Conservation (phyloP, 1,140 invertebrate genomes). For the Holotrichia oblita region DNA sequence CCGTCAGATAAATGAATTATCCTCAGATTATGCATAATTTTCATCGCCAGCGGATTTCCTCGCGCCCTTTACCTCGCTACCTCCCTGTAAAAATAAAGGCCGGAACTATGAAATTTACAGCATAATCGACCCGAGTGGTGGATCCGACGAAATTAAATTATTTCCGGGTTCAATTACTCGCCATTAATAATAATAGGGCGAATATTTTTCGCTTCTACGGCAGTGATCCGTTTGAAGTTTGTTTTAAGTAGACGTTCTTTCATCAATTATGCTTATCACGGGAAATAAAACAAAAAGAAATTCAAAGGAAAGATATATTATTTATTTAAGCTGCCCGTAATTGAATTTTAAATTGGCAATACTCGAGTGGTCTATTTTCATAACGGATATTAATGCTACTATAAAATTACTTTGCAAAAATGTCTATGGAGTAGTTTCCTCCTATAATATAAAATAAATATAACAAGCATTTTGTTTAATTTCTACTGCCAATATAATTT, state of each 20-base stretch:
- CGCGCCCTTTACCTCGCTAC: neutral
- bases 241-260: neutral
- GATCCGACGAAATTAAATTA: conserved; percentile 29
- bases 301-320: no score
- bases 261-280: neutral
- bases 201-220: neutral
- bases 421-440: no score
- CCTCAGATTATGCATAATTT: conserved; percentile 36
- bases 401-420: no score
- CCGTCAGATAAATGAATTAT: conserved; percentile 36
- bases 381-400: no score
- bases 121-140: conserved; percentile 24
- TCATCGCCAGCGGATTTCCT: conserved; percentile 15
- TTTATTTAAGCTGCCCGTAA: no score
- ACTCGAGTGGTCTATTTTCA: no score
- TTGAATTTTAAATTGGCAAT: no score
- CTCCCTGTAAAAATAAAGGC: conserved; percentile 14
- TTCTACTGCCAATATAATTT: no score
- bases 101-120: conserved; percentile 33
- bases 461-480: no score
- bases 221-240: neutral
- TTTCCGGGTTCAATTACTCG: conserved; percentile 28
- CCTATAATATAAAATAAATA: no score
- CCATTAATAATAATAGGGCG: conserved; percentile 28
- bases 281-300: no score